phyloP scores from a whole-genome alignment of 2,888 invertebrate species.

The Strigamia transsilvanica region DNA sequence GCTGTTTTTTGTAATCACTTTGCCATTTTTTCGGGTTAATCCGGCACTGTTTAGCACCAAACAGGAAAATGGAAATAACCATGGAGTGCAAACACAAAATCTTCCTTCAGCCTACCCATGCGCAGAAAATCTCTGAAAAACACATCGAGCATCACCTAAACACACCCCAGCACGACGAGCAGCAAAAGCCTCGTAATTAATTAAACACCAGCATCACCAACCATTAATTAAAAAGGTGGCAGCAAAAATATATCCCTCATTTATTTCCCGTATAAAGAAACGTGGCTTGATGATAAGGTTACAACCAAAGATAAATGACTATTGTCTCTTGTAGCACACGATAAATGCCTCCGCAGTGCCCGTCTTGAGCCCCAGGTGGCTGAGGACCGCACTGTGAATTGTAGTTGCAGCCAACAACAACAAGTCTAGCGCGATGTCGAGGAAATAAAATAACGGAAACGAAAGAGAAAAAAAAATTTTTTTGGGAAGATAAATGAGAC shows the following conservation, averaged over 20 bases:
- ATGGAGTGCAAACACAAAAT: too few species aligned
- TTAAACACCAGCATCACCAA: background rate
- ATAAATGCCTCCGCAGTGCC: conserved; percentile 7
- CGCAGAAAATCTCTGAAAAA: too few species aligned
- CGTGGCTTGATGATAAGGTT: background rate
- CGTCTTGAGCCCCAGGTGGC: background rate
- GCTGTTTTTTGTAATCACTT: too few species aligned
- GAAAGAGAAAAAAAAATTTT: background rate
- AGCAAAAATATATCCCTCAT: conserved; percentile 1
- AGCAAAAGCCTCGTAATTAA: background rate
- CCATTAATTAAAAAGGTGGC: background rate
- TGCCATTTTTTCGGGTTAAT: too few species aligned
- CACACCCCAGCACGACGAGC: background rate
- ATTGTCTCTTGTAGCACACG: background rate
- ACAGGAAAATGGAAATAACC: too few species aligned
- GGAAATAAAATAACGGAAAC: background rate
- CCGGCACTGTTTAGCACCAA: too few species aligned
- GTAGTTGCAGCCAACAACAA: background rate
- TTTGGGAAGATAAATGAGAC: background rate
- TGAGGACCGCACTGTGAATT: background rate
- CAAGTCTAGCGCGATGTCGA: background rate
- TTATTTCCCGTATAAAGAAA: background rate
- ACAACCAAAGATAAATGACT: background rate
- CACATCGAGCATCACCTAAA: too few species aligned
- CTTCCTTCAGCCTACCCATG: too few species aligned